phyloP scores from a whole-genome alignment of 1,140 invertebrate genomes.

The Alviniconcha marisindica region DNA sequence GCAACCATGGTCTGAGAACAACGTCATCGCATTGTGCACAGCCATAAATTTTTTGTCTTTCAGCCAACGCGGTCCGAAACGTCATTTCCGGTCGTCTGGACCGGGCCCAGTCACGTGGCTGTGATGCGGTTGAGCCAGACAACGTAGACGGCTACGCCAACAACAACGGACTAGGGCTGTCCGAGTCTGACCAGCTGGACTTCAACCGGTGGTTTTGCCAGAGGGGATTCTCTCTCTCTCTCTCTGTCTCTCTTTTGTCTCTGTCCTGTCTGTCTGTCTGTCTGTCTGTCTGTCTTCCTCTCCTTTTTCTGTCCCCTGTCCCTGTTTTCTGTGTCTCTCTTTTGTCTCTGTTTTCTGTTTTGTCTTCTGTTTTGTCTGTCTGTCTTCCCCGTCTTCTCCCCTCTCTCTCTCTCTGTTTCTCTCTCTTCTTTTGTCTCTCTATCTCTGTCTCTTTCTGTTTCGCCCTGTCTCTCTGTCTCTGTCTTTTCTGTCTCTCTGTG shows the following conservation, averaged over 20 bases:
- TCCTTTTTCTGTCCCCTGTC: no score
- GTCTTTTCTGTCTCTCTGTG: background rate
- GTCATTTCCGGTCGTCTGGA: slow-evolving; percentile 54
- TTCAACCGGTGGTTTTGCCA: slow-evolving; percentile 59
- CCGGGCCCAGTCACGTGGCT: slow-evolving; percentile 49
- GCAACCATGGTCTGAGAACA: no score
- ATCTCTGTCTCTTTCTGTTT: background rate
- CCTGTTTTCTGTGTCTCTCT: no score
- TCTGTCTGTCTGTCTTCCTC: no score
- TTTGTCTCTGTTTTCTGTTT: no score
- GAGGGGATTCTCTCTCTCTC: slow-evolving; percentile 15
- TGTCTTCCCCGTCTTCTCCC: no score
- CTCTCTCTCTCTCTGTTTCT: no score
- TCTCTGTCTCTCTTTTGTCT: no score
- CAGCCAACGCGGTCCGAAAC: slow-evolving; percentile 26
- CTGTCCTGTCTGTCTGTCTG: no score
- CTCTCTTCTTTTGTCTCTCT: background rate
- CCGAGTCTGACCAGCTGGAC: slow-evolving; percentile 46
- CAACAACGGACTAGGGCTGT: slow-evolving; percentile 46
- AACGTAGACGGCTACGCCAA: slow-evolving; percentile 58
- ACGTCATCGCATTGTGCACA: no score
- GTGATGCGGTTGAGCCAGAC: slow-evolving; percentile 63
- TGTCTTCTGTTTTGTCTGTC: no score
- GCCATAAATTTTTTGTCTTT: no score
- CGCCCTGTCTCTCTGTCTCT: background rate